Evolutionary conservation across 2,113 vertebrate genomes (phyloP), one percentile per base, ranked within the genome.

Genomic region (Cinclus cinclus): DNA sequence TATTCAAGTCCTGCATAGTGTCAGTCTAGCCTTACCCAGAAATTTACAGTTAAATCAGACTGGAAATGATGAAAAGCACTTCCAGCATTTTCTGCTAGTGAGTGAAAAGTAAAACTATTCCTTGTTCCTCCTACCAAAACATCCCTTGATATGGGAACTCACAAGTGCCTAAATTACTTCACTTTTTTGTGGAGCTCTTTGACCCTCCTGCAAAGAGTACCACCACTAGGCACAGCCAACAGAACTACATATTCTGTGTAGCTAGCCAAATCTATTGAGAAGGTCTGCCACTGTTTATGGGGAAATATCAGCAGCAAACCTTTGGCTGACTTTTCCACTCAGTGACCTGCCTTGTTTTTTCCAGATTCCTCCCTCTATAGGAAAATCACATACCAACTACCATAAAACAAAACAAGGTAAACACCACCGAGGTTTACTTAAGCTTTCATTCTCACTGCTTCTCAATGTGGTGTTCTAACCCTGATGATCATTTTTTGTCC

Each of bases 321-420:
- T 56, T 69, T 41, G 75, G 15, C 42, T 64, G 62, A 58, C 12
- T 73, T 60, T 78, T 86, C 21, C 12, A 56, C 12, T 46, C 33
- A 33, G 7, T 2, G 1, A 58, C 13, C 11, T 27, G 7, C 0
- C 0, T 17, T 58, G 21, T 5, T 67, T 3, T 62, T 92, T 88
- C 25, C 15, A 33, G 35, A 94, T 58, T 85, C 8, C 23, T 47
- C 9, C 17, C 13, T 50, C 22, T 49, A 52, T 55, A 64, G 18
- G 7, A 64, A 92, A 80, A 50, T 6, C 9, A n/a, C 13, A 63
- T 41, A 6, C 50, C 10, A n/a, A 35, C 23, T 52, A 18, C 10
- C 22, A 23, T n/a, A 31, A 58, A 65, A 23, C 31, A 83, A 65
- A 53, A 75, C 47, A 10, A 49, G 7, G 2, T 42, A n/a, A 63